Evolutionary conservation across 2,797 vertebrate genomes (phyloP), one percentile per base, ranked within the genome.

Genomic region (Chelmon rostratus): DNA sequence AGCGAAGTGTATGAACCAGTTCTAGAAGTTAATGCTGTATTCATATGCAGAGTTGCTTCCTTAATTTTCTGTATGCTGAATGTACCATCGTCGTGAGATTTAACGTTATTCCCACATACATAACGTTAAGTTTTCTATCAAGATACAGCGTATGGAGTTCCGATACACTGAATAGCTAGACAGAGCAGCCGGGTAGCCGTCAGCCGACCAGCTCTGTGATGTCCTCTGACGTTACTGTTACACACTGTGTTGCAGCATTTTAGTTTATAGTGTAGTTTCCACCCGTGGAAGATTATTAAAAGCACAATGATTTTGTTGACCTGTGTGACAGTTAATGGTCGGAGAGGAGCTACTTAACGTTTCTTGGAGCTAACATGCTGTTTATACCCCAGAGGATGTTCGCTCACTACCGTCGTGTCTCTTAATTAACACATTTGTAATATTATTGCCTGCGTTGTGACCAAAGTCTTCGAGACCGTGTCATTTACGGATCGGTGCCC

Each of bases 41-140:
- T 11, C 0, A 42, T n/a, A 2, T 46, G 2, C 35, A 21, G 3
- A 1, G 0, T 8, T 16, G 35, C 1, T 61, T n/a, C 5, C 0
- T 40, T 31, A 18, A 0, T 6, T 6, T 5, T 44, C 19, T 71
- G 2, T 23, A 1, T 31, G 4, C 16, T 6, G 11, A 38, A 3
- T 54, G 4, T 21, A 16, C 15, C 18, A 1, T 10, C 3, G 7
- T 4, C 16, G 3, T 6, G 8, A 46, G 0, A 49, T 28, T 28
- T 31, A 31, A 31, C 28, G 28, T 3, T n/a, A 6, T 19, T 38
- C 2, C 1, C 33, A 10, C 0, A 23, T 13, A 6, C 11, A 44
- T 0, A 7, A 6, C 1, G 10, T 35, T 21, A 15, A 28, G 19
- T 40, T 47, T 54, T 59, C 5, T 2, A 8, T 46, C 28, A 11